These are phyloP conservation scores for Coryphaenoides rupestris DNA, from an alignment of 2,113 vertebrate species.

Conservation along the genomic window DNA sequence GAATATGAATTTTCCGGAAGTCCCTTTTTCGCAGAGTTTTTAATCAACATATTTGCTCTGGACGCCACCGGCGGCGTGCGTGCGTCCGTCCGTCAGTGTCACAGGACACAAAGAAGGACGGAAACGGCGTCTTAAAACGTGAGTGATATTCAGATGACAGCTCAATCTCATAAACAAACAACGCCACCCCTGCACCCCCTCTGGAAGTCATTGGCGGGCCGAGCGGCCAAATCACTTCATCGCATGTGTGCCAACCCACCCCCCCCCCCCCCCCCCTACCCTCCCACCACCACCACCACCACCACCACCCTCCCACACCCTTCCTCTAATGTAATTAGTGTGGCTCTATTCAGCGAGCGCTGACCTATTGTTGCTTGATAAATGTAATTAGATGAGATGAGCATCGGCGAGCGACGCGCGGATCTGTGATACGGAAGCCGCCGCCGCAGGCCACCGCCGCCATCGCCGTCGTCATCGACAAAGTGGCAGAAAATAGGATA, in stretches of 20 bases:
- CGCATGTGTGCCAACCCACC: slow-evolving; percentile 4
- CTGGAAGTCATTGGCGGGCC: background rate
- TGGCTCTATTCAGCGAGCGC: slow-evolving; percentile 8
- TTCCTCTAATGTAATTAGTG: slow-evolving; percentile 41
- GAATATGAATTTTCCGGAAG: too few species aligned
- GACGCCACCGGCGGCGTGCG: too few species aligned
- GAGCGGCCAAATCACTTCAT: slow-evolving; percentile 13
- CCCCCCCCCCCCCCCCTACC: too few species aligned
- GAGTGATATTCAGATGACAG: slow-evolving; percentile 31
- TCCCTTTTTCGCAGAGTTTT: too few species aligned
- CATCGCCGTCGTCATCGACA: background rate
- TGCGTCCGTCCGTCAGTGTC: too few species aligned
- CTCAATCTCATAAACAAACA: slow-evolving; percentile 38
- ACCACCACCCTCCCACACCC: too few species aligned
- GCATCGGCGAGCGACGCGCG: slow-evolving; percentile 5
- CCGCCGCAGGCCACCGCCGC: background rate
- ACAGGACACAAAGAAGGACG: background rate
- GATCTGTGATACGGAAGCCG: background rate
- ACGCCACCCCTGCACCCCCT: background rate
- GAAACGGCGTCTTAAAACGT: slow-evolving; percentile 11
- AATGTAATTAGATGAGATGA: slow-evolving; percentile 33
- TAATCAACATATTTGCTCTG: too few species aligned
- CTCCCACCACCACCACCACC: background rate
- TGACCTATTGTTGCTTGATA: slow-evolving; percentile 14
- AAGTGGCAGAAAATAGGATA: slow-evolving; percentile 13